phyloP scores from a whole-genome alignment of 1,140 invertebrate species.

The Eueides isabella region DNA sequence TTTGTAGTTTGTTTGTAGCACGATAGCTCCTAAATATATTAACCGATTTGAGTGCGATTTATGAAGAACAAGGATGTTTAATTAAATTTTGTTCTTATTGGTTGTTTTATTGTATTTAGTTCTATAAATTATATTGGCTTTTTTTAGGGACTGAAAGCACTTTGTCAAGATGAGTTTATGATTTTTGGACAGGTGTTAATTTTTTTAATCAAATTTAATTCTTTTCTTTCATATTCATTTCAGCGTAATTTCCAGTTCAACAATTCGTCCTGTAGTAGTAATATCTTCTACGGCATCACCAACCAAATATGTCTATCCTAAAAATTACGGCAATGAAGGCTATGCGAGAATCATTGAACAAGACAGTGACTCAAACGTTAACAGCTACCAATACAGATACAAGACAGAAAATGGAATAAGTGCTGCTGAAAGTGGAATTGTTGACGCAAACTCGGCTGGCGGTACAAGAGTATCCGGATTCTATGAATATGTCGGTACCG shows the following conservation, averaged over 20 bases:
- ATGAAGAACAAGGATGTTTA: too few relatives aligned
- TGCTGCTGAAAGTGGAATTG: slow-evolving; percentile 74
- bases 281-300: slow-evolving; percentile 28
- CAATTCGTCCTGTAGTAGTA: slow-evolving; percentile 19
- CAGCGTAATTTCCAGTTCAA: slow-evolving; percentile 17
- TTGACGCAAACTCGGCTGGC: slow-evolving; percentile 82
- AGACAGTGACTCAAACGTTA: slow-evolving; percentile 58
- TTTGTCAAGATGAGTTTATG: too few relatives aligned
- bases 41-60: too few relatives aligned
- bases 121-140: too few relatives aligned
- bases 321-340: slow-evolving; percentile 46
- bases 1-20: too few relatives aligned
- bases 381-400: slow-evolving; percentile 66
- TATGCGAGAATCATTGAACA: slow-evolving; percentile 62
- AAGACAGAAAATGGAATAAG: slow-evolving; percentile 75
- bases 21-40: too few relatives aligned
- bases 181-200: too few relatives aligned
- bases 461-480: slow-evolving; percentile 85
- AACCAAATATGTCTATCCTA: slow-evolving; percentile 39
- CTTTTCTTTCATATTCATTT: slow-evolving; percentile 4
- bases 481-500: slow-evolving; percentile 83
- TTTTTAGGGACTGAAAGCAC: too few relatives aligned
- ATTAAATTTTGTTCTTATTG: too few relatives aligned
- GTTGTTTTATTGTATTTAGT: too few relatives aligned
- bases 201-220: too few relatives aligned